Percentiles rank a stretch among this genome's conserved stretches.
Conservation (phyloP, 2,888 invertebrate species). For the Nomada fucata region DNA sequence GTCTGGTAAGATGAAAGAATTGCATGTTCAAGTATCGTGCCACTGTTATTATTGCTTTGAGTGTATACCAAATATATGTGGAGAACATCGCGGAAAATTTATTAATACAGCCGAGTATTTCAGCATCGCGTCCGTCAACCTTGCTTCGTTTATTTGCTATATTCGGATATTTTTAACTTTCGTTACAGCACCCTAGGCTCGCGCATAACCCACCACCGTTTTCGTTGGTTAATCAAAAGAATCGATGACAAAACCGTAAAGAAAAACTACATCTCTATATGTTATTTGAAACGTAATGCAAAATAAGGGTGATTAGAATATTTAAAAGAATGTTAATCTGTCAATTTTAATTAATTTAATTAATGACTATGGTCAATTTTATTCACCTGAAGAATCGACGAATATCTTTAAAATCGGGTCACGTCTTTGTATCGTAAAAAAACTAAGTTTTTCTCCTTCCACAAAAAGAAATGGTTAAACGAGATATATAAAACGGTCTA, state of each 20-base stretch:
- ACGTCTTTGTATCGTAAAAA: no score
- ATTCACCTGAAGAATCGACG: no score
- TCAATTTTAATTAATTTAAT: background rate
- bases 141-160: slow-evolving; percentile 54
- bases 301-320: background rate
- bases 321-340: background rate
- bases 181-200: slow-evolving; percentile 39
- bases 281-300: background rate
- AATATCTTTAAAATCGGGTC: no score
- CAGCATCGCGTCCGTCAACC: slow-evolving; percentile 48
- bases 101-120: slow-evolving; percentile 46
- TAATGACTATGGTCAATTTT: no score
- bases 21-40: background rate
- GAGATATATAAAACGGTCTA: background rate
- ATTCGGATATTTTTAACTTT: slow-evolving; percentile 50
- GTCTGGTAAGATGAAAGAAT: background rate
- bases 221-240: slow-evolving; percentile 36
- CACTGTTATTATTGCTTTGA: slow-evolving; percentile 8
- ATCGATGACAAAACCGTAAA: slow-evolving; percentile 10
- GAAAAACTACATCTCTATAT: background rate
- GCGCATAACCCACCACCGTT: slow-evolving; percentile 20
- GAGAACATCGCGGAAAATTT: slow-evolving; percentile 20
- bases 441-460: background rate
- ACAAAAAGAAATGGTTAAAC: background rate
- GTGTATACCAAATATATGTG: background rate